A percentile compares a stretch with the other conserved stretches of the same genome.
Conservation (phyloP, 2,113 vertebrate species). For the Beaufortia kweichowensis region DNA sequence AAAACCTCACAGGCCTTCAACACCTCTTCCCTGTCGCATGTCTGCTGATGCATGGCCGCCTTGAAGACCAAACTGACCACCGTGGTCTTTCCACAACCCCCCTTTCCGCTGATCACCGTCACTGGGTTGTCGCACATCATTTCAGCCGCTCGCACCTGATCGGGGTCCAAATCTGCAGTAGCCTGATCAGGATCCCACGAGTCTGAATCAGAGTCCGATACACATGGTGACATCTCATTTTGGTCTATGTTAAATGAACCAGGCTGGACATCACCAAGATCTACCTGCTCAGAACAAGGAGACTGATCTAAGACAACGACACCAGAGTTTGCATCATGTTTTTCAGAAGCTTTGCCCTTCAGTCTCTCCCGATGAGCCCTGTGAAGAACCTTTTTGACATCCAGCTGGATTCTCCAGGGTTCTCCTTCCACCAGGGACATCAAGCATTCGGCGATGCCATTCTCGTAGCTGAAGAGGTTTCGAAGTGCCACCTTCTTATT, state of each 20-base stretch:
- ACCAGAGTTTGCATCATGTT: background rate
- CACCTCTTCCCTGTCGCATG: constrained; percentile 51
- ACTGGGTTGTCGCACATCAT: constrained; percentile 82
- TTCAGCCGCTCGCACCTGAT: constrained; percentile 74
- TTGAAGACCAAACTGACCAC: constrained; percentile 72
- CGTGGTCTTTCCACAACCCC: constrained; percentile 85
- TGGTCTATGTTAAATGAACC: background rate
- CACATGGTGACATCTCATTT: too few relatives aligned
- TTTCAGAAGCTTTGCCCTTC: background rate
- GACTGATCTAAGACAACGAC: background rate
- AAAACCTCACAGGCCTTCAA: constrained; percentile 63
- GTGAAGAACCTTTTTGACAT: constrained; percentile 67
- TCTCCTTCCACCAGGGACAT: constrained; percentile 56
- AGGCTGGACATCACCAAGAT: too few relatives aligned
- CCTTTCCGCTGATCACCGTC: constrained; percentile 83
- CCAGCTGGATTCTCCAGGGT: constrained; percentile 66
- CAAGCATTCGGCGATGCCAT: constrained; percentile 69
- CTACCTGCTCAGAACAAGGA: background rate
- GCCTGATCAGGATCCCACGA: background rate
- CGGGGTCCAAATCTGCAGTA: constrained; percentile 65
- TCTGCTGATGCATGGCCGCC: constrained; percentile 47
- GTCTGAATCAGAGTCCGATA: background rate
- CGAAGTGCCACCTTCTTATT: constrained; percentile 66
- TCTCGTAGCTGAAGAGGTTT: constrained; percentile 74
- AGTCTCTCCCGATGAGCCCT: constrained; percentile 2